Base-by-base conservation (phyloP, 2,113 vertebrate species). In the Cyanoderma ruficeps region DNA sequence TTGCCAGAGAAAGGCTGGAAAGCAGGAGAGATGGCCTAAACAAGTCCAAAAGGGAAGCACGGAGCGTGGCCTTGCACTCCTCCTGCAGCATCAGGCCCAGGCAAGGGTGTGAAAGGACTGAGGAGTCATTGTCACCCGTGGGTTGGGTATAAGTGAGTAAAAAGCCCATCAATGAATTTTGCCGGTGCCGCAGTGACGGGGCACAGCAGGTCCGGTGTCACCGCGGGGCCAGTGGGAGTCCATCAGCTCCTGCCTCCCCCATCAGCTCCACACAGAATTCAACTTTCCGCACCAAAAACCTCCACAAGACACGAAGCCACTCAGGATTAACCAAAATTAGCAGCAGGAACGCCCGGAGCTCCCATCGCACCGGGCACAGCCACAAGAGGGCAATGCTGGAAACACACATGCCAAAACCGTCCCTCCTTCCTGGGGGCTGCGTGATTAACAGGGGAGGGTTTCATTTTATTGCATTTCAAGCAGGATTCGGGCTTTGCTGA, bases 61-160 rank as follows among this genome's bases (percentile, higher is more conserved):
- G 1, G 67, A 77, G 50, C 3, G 8, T 3, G 13, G 67, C 33
- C 65, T 52, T 49, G 60, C 13, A 31, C 55, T 47, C 7, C 28
- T 41, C 6, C 5, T 13, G 41, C 15, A 81, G 76, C 53, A 39
- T 2, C 74, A 75, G 72, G 39, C 72, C 59, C 57, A 19, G 57
- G 28, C 1, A 2, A 22, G 0, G 6, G 15, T 13, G 18, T 30
- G 63, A 42, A 64, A 61, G 30, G 42, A 61, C 28, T 57, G 4
- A 12, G 22, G 49, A 65, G 44, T 41, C 67, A 33, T 1, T 49
- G 65, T 37, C 33, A 17, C 63, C 7, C 0, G 0, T 11, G 18
- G 2, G 3, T 5, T 71, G n/a, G 46, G 56, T 4, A 19, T 2
- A 37, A 65, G 16, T 11, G 23, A 65, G 30, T 25, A 56, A 82